These are phyloP conservation scores for Aphelenchoides besseyi DNA, from an alignment of 1,140 invertebrate genomes.

Conservation along the genomic window DNA sequence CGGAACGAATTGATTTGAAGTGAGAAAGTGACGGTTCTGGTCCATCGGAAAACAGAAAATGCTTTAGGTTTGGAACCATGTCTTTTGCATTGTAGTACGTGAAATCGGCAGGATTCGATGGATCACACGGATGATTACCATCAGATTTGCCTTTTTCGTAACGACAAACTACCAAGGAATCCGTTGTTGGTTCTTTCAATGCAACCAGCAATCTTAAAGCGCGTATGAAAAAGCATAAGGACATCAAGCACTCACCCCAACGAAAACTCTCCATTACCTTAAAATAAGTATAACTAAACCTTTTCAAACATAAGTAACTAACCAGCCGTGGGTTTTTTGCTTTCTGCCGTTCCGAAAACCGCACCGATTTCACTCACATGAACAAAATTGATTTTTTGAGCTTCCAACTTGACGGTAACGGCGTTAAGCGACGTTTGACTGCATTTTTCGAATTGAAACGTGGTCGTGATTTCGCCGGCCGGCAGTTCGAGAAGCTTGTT, in stretches of 20 bases:
- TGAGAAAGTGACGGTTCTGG: no score
- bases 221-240: not conserved
- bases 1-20: not conserved
- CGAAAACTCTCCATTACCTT: slow-evolving; percentile 41
- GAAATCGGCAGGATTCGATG: slow-evolving; percentile 43
- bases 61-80: not conserved
- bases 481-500: not conserved
- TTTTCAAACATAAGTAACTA: no score
- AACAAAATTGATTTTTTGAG: not conserved
- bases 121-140: slow-evolving; percentile 44
- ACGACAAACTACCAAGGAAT: not conserved
- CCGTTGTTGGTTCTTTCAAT: not conserved
- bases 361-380: not conserved
- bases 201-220: not conserved
- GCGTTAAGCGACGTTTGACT: not conserved
- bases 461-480: not conserved
- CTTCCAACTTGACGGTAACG: not conserved
- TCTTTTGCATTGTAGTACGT: slow-evolving; percentile 43
- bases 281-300: no score
- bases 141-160: not conserved
- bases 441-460: not conserved
- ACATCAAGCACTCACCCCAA: slow-evolving; percentile 2
- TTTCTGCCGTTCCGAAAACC: not conserved
- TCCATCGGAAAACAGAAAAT: not conserved
- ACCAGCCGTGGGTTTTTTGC: slow-evolving; percentile 39